phyloP scores from a whole-genome alignment of 35 echinoderm and acorn worm species.

The Holothuria glaberrima region DNA sequence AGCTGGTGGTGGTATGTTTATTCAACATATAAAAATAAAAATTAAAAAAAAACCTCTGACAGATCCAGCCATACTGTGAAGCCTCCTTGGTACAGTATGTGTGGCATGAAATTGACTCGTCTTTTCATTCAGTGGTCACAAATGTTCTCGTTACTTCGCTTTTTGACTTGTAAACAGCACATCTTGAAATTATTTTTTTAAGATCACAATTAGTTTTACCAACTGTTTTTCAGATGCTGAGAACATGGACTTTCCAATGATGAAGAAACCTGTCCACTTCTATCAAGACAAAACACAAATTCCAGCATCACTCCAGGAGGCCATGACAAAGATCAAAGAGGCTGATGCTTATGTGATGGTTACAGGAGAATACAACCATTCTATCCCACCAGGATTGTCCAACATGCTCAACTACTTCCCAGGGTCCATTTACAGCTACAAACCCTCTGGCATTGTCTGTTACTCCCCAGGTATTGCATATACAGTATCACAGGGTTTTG shows the following conservation, averaged over 20 bases:
- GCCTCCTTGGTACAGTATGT: too few relatives aligned
- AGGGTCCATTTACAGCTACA: slow-evolving; percentile 73
- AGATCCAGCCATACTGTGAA: too few relatives aligned
- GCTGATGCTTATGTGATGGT: slow-evolving; percentile 89
- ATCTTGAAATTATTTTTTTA: too few relatives aligned
- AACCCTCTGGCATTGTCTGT: slow-evolving; percentile 95
- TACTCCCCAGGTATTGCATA: slow-evolving; percentile 83
- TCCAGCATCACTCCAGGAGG: slow-evolving; percentile 54
- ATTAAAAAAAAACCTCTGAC: too few relatives aligned
- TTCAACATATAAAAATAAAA: too few relatives aligned
- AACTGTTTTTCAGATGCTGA: slow-evolving; percentile 76
- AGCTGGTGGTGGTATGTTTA: too few relatives aligned
- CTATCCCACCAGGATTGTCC: slow-evolving; percentile 84
- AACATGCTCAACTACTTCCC: slow-evolving; percentile 95
- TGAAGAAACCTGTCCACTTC: slow-evolving; percentile 81
- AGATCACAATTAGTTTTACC: too few relatives aligned
- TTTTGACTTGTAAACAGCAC: too few relatives aligned
- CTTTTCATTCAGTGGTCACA: too few relatives aligned
- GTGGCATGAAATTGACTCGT: too few relatives aligned
- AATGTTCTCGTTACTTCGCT: too few relatives aligned
- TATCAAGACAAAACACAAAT: slow-evolving; percentile 67
- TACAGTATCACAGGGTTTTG: too few relatives aligned
- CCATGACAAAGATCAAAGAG: slow-evolving; percentile 65
- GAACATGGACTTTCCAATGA: slow-evolving; percentile 77
- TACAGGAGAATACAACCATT: slow-evolving; percentile 96